Base-by-base conservation (phyloP, 1,140 invertebrate genomes). In the Andricus grossulariae region DNA sequence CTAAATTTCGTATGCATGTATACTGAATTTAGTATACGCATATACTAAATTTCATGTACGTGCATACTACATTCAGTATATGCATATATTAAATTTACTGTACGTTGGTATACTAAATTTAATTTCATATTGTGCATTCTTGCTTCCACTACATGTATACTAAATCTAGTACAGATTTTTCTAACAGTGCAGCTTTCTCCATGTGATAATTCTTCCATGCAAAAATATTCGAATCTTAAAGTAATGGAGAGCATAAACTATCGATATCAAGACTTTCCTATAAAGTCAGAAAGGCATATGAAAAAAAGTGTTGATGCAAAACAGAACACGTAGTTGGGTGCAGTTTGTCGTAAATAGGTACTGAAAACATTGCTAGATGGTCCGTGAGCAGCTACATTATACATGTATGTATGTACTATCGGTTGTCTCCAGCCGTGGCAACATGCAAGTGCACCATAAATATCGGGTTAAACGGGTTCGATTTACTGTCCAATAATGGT, bases 401-500 rank as follows among this genome's bases (percentile, higher is more conserved):
- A 84, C 82, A 84, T 83, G 79, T 77, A 84, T 83, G 79, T 77
- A 72, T 78, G 77, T 71, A 72, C 79, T 79, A 88, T 88, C 86
- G 74, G 74, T 51, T 73, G 74, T 76, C 76, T 78, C 74, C 86
- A 88, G 85, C 73, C 57, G 75, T 54, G 52, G 74, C 73, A 73
- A 54, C 51, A 77, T 78, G 83, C 84, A 77, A 83, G 72, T 75
- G 73, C 72, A 73, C 83, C 88, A 90, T 90, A 90, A 90, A 90
- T 90, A 90, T 89, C 85, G 76, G 76, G 87, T 84, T 88, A 86
- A 89, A 88, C 83, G 86, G 84, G 73, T 83, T 88, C 87, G 86
- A 86, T 88, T 90, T 88, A 88, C 83, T 82, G 82, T 87, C 85
- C 85, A 87, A 89, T 89, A 88, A 88, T 87, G 84, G 76, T 74